Conservation (phyloP, 2,797 vertebrate species). For the Myiotriccus ornatus region DNA sequence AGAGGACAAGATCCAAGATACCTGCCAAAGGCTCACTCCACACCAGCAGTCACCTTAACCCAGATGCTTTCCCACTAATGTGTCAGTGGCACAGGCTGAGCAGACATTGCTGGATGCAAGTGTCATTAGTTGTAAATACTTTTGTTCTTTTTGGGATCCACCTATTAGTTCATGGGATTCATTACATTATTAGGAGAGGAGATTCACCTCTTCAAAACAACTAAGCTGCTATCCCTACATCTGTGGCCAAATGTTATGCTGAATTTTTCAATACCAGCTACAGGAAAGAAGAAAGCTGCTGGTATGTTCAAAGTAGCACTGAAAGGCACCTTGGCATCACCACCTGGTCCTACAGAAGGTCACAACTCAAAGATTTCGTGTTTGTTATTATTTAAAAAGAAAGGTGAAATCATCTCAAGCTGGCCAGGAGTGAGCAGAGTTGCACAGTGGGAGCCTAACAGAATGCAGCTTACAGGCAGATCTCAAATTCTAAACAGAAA, state of each 20-base stretch:
- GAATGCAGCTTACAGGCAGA: not conserved
- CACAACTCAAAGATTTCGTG: not conserved
- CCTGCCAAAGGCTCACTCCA: not conserved
- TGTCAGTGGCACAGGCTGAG: not conserved
- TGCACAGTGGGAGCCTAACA: not conserved
- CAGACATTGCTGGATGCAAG: not conserved
- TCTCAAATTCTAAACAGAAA: not conserved
- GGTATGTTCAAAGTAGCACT: not conserved
- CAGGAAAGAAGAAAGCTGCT: not conserved
- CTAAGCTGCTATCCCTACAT: not conserved
- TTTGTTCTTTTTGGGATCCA: not conserved
- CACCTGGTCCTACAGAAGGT: not conserved
- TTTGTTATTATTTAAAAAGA: not conserved
- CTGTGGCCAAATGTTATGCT: not conserved
- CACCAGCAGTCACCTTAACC: not conserved
- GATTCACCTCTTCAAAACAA: not conserved
- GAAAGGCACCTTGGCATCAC: not conserved
- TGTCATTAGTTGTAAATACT: not conserved
- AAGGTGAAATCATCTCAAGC: not conserved
- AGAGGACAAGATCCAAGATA: not conserved
- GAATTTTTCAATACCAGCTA: not conserved
- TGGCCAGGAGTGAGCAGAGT: not conserved
- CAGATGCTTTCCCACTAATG: not conserved
- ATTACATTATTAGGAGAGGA: not conserved
- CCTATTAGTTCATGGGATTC: too few relatives aligned